Conservation (phyloP, 1,140 invertebrate genomes). For the Drosophila carrolli region DNA sequence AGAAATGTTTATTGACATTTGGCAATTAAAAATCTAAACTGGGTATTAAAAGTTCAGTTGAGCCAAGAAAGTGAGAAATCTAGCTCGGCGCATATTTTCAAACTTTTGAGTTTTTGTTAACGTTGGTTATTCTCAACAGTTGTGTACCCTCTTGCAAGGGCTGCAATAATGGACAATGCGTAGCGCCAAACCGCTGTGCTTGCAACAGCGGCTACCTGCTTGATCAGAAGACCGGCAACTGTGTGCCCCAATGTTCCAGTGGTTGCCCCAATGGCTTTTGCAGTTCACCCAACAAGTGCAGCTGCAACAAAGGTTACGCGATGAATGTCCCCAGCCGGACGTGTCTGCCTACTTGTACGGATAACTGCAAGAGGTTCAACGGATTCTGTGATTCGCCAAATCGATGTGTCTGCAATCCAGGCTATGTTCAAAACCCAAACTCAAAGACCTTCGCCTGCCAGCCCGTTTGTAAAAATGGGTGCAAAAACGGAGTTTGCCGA, state of each 20-base stretch:
- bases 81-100: too few species aligned
- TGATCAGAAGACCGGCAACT: conserved; percentile 33
- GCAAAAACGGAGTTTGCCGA: conserved; percentile 56
- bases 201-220: conserved; percentile 12
- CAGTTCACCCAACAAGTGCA: conserved; percentile 28
- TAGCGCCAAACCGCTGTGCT: conserved; percentile 17
- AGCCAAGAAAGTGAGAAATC: too few species aligned
- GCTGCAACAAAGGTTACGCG: conserved; percentile 43
- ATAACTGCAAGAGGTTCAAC: conserved; percentile 17
- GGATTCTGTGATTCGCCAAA: conserved; percentile 32
- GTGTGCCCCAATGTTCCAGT: conserved; percentile 41
- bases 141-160: conserved; percentile 55
- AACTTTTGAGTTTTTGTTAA: too few species aligned
- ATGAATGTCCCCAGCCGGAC: conserved; percentile 28
- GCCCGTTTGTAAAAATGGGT: conserved; percentile 44
- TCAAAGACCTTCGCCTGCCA: conserved; percentile 26
- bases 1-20: too few species aligned
- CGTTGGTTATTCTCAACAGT: not conserved
- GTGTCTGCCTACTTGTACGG: conserved; percentile 38
- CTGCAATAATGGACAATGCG: conserved; percentile 40
- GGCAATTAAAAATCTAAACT: too few species aligned
- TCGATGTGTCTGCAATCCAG: conserved; percentile 30
- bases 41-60: too few species aligned
- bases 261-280: conserved; percentile 52
- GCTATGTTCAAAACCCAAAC: conserved; percentile 16